Percentiles rank a stretch among this genome's conserved stretches.
Evolutionary conservation across 2,113 vertebrate genomes (phyloP).

Genomic region (Brachyhypopomus gauderio): DNA sequence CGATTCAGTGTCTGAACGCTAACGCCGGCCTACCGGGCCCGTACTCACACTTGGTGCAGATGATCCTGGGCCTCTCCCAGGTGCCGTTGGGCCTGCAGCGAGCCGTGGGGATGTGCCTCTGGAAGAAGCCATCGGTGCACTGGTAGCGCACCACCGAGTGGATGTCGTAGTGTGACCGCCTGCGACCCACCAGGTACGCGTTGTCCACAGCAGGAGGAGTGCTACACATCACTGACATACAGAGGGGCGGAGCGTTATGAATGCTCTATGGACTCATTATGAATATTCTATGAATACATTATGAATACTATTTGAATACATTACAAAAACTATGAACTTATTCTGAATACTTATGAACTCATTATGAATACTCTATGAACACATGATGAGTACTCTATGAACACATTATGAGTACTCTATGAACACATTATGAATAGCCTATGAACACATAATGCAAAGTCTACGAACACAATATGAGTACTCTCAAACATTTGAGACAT

Average conservation of each 20-base stretch:
- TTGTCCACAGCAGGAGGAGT: conserved; percentile 86
- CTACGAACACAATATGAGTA: no score
- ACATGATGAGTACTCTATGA: no score
- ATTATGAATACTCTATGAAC: no score
- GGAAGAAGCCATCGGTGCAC: conserved; percentile 85
- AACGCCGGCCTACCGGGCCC: no score
- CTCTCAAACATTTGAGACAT: background rate
- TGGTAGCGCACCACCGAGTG: conserved; percentile 90
- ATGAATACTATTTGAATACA: no score
- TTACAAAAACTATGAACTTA: no score
- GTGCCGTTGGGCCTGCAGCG: conserved; percentile 85
- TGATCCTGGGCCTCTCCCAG: conserved; percentile 90
- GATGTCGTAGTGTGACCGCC: conserved; percentile 85
- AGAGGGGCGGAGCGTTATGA: background rate
- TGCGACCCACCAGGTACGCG: conserved; percentile 80
- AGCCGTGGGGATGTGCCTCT: conserved; percentile 85
- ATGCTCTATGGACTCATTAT: background rate
- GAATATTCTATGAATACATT: background rate
- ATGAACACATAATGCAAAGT: no score
- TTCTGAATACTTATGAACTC: no score
- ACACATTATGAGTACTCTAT: no score
- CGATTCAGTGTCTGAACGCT: no score
- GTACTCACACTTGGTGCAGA: conserved; percentile 90
- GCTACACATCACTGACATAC: conserved; percentile 83
- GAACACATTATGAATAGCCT: no score